Percentiles rank a stretch among this genome's conserved stretches.
Evolutionary conservation across 2,797 vertebrate genomes (phyloP).

Genomic region (Rhynchonycteris naso): DNA sequence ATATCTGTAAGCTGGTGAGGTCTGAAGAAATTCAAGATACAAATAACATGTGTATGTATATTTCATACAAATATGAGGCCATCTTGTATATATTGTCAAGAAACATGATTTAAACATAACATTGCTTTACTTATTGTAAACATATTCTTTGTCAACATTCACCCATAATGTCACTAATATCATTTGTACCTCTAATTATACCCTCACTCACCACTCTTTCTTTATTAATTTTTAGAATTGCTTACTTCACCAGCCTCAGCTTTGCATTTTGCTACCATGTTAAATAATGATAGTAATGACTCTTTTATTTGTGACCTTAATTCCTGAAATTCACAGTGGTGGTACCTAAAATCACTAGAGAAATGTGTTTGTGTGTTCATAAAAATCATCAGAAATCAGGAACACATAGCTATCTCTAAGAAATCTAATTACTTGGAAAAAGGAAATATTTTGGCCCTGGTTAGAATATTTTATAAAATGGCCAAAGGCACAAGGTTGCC

Average conservation of each 20-base stretch:
- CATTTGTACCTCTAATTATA: neutral
- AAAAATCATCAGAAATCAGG: conserved; percentile 32
- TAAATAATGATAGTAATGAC: conserved; percentile 31
- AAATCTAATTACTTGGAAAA: conserved; percentile 33
- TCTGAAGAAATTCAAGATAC: conserved; percentile 49
- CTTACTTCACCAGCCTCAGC: conserved; percentile 21
- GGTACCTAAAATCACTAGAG: neutral
- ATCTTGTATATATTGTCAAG: neutral
- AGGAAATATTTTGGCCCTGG: neutral
- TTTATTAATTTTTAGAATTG: conserved; percentile 4
- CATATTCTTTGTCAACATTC: conserved; percentile 9
- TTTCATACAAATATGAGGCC: conserved; percentile 22
- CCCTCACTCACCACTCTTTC: neutral
- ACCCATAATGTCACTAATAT: neutral
- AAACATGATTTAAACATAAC: neutral
- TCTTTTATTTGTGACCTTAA: neutral
- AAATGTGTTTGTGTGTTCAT: conserved; percentile 12
- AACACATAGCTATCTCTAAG: conserved; percentile 12
- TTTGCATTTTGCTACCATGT: conserved; percentile 39
- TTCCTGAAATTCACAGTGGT: neutral
- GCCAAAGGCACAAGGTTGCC: neutral
- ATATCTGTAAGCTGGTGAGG: neutral
- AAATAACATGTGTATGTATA: neutral
- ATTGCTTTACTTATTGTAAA: conserved; percentile 26
- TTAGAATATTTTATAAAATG: conserved; percentile 53